Conservation (phyloP, 2,797 vertebrate genomes). For the Acridotheres tristis region DNA sequence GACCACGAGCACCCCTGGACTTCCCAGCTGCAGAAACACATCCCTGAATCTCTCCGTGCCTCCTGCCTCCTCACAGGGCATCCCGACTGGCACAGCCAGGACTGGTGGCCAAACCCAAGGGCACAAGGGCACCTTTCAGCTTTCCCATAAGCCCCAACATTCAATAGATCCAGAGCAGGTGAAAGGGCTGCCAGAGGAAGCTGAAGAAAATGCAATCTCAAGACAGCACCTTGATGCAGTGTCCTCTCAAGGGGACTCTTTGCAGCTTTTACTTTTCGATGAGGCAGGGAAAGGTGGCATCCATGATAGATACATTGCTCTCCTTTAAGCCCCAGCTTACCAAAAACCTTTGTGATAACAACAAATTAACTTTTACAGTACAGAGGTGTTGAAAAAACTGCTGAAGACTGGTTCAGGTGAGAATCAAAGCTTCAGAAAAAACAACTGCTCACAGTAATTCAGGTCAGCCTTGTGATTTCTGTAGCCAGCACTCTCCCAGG, state of each 20-base stretch:
- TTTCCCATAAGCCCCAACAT: background rate
- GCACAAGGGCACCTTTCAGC: accelerated
- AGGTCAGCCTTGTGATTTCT: background rate
- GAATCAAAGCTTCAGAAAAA: background rate
- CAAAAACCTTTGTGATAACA: background rate
- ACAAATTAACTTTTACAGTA: background rate
- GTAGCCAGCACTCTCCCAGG: background rate
- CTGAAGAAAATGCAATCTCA: background rate
- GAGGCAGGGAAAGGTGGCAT: background rate
- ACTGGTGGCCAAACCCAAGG: background rate
- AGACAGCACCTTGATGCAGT: background rate
- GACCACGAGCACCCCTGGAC: accelerated
- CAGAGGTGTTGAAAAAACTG: background rate
- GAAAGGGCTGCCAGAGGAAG: background rate
- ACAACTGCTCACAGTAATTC: background rate
- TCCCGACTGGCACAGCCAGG: background rate
- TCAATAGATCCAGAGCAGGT: background rate
- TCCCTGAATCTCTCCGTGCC: accelerated
- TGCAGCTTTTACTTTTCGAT: background rate
- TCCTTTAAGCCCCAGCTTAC: background rate
- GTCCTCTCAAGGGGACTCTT: background rate
- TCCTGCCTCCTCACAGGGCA: background rate
- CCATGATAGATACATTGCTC: accelerated
- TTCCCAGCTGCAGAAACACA: background rate
- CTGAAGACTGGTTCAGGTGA: background rate